These are phyloP conservation scores for Coecobrya sp. DNA, from an alignment of 2,888 invertebrate species.

Conservation along the genomic window DNA sequence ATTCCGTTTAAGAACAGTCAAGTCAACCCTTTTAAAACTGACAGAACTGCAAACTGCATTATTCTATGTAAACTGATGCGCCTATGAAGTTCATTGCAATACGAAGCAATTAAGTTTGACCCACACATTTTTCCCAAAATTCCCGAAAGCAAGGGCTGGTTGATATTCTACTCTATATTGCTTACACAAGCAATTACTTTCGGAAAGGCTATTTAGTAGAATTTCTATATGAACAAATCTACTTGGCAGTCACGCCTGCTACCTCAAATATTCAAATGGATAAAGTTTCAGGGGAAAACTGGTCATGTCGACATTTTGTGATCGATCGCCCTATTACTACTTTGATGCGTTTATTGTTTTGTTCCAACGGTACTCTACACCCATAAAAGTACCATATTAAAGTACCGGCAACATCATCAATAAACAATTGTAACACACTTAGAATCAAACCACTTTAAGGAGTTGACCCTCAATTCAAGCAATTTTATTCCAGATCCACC, in stretches of 20 bases:
- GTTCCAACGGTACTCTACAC: no score
- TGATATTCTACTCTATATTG: background rate
- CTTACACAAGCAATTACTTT: background rate
- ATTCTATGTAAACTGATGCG: no score
- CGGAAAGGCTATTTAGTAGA: background rate
- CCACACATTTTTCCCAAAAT: background rate
- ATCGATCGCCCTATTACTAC: no score
- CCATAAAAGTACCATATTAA: no score
- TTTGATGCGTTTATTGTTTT: no score
- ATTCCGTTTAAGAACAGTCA: no score
- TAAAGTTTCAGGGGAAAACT: no score
- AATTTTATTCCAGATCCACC: background rate
- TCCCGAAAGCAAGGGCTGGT: conserved; percentile 17
- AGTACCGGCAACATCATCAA: no score
- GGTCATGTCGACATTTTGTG: no score
- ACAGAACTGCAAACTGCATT: no score
- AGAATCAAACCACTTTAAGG: background rate
- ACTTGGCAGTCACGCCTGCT: background rate
- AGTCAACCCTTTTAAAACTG: no score
- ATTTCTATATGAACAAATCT: background rate
- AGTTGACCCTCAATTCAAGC: background rate
- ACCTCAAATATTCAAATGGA: background rate
- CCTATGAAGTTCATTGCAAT: background rate
- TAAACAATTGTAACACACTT: no score
- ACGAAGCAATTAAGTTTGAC: background rate